Evolutionary conservation across 2,797 vertebrate species (phyloP).

Genomic region (Anableps anableps): DNA sequence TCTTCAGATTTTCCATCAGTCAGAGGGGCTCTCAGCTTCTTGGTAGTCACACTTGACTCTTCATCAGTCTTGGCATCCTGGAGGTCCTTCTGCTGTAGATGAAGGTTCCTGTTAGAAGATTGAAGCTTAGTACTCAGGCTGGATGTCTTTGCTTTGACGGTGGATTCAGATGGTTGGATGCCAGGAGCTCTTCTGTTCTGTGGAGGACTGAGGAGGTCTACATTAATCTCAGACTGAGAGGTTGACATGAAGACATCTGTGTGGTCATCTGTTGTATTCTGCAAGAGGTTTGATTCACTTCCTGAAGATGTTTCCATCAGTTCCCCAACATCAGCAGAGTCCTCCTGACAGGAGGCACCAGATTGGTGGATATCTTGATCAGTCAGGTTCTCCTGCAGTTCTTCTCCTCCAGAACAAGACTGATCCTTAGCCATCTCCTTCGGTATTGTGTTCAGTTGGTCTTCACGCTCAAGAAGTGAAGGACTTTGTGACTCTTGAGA

Average conservation of each 20-base stretch:
- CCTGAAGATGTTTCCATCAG: not conserved
- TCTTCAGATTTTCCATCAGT: too few species aligned
- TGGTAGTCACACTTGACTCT: too few species aligned
- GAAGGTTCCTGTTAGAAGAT: too few species aligned
- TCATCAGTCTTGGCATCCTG: too few species aligned
- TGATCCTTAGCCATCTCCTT: constrained; percentile 63
- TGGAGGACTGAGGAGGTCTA: not conserved
- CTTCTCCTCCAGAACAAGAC: constrained; percentile 51
- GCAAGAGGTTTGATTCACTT: not conserved
- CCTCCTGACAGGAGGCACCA: constrained; percentile 22
- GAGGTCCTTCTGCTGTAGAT: too few species aligned
- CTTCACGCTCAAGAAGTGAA: not conserved
- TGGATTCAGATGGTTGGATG: too few species aligned
- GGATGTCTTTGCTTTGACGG: too few species aligned
- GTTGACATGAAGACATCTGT: not conserved
- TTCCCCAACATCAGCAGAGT: not conserved
- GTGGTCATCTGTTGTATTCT: not conserved
- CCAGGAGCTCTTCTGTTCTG: too few species aligned
- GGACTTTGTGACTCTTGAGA: constrained; percentile 28
- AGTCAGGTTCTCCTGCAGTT: constrained; percentile 51
- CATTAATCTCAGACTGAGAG: constrained; percentile 5
- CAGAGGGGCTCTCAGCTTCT: too few species aligned
- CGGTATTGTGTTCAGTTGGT: not conserved
- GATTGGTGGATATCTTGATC: constrained; percentile 66
- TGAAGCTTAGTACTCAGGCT: too few species aligned